Evolutionary conservation across 2,113 vertebrate species (phyloP), one percentile per base, ranked within the genome.

Genomic region (Anoplopoma fimbria): DNA sequence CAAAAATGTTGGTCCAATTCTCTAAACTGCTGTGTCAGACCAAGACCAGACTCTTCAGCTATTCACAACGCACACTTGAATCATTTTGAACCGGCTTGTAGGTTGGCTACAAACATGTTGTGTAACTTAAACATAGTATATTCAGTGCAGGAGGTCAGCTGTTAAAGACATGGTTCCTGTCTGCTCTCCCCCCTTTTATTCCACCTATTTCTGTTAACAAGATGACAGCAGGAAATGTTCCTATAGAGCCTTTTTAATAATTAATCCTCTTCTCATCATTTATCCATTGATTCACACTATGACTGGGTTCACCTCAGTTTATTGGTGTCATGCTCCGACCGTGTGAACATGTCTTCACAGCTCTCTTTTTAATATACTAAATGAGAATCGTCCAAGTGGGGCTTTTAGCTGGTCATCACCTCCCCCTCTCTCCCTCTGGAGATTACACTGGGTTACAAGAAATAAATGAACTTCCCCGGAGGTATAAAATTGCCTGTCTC

Each of bases 401-500:
- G 17, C 45, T 83, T 89, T 86, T 63, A 75, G 62, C 21, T 71
- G 68, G 19, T 64, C 31, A 55, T 75, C 34, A 23, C 27, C 61
- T 4, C 69, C 10, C 31, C 27, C 60, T 4, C 25, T 27, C 31
- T 8, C 73, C 23, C 75, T 79, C 45, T 75, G 68, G 78, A 78
- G 87, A 89, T 82, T 84, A 88, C 84, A 84, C 69, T 63, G 69
- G 15, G 72, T 87, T 73, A 85, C 84, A 77, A 81, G 77, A 89
- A 87, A 89, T 87, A 93, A 92, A 93, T 91, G 83, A 92, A 92
- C 91, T 93, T 89, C 82, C 81, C 86, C 0, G 29, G 77, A 72
- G 87, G 88, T 77, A 71, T 87, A 81, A 89, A 77, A 88, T 80
- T 60, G 81, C 86, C 61, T 49, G 90, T 90, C 84, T 79, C 87